Evolutionary conservation across 2,888 invertebrate species (phyloP), one percentile per base, ranked within the genome.

Genomic region (Proisotoma minuta): DNA sequence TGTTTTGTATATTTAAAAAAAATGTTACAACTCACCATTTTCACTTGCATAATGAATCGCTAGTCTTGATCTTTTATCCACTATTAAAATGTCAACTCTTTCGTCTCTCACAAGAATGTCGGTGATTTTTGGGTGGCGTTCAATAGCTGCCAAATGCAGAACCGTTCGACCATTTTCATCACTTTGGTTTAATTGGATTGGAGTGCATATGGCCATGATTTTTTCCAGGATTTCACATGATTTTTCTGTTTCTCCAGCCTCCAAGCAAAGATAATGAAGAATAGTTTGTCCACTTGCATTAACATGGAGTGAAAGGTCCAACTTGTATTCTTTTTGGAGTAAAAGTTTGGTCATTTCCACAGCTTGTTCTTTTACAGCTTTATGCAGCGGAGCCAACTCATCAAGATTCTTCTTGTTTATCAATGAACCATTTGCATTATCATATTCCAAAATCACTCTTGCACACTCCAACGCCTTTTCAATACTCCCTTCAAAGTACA

Each of bases 241-340:
- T 43, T 62, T 62, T 27, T 63, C 63, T 20, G 58, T 63, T 53
- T 59, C 63, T n/a, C 63, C 62, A 52, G 15, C 27, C 20, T 58
- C 60, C 2, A 57, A 52, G 48, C 60, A 64, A 22, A 60, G 60
- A 57, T 64, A 53, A 24, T 64, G 60, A n/a, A 64, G 40, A n/a
- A 53, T 47, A n/a, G 43, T 64, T 50, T 64, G 56, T 4, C 60
- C 64, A 1, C 39, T 18, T 4, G 51, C 4, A 34, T 57, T 57
- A n/a, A 22, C 34, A 8, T 53, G 27, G 2, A 20, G 5, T 5
- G 53, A 57, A n/a, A 60, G 15, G 20, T 64, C 58, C 23, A 54
- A 54, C 8, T 58, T 54, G 20, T 52, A 15, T 23, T 60, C 50
- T 54, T 50, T 57, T 15, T 27, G 53, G 15, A 64, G n/a, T 8